Conservation (phyloP, 2,888 invertebrate species). For the Dastarcus helophoroides region DNA sequence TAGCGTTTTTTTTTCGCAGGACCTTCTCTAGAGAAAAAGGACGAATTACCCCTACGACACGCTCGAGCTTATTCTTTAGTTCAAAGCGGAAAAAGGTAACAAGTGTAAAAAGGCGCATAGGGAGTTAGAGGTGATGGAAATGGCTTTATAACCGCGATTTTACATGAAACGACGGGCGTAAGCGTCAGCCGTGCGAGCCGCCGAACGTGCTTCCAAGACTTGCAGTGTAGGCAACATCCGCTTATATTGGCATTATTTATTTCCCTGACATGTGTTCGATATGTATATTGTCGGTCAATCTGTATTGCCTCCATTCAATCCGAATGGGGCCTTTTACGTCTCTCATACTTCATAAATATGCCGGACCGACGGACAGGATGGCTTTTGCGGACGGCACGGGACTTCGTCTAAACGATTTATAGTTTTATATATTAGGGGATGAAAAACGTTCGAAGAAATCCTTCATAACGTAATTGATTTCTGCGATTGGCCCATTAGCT, state of each 20-base stretch:
- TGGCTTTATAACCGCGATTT: constrained; percentile 21
- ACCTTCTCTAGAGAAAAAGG: no score
- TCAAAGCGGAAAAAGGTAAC: no score
- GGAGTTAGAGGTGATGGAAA: constrained; percentile 15
- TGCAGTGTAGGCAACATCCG: constrained; percentile 25
- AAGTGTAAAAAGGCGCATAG: neutral
- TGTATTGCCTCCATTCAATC: constrained; percentile 28
- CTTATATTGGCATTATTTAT: constrained; percentile 36
- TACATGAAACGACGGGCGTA: constrained; percentile 4
- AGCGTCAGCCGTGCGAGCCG: constrained; percentile 7
- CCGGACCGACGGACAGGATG: constrained; percentile 25
- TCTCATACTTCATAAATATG: constrained; percentile 32
- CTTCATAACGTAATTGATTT: constrained; percentile 31
- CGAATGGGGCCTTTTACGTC: constrained; percentile 20
- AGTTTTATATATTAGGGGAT: constrained; percentile 29
- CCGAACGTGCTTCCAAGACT: constrained; percentile 23
- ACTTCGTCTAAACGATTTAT: constrained; percentile 31
- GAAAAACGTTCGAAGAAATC: constrained; percentile 25
- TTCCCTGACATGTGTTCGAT: constrained; percentile 36
- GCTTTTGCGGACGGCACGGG: constrained; percentile 22
- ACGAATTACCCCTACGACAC: no score
- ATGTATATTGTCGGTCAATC: constrained; percentile 38
- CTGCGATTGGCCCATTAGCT: no score
- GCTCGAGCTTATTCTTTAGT: no score
- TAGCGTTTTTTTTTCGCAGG: no score